Conservation (phyloP, 2,888 invertebrate species). For the Microctonus brassicae region DNA sequence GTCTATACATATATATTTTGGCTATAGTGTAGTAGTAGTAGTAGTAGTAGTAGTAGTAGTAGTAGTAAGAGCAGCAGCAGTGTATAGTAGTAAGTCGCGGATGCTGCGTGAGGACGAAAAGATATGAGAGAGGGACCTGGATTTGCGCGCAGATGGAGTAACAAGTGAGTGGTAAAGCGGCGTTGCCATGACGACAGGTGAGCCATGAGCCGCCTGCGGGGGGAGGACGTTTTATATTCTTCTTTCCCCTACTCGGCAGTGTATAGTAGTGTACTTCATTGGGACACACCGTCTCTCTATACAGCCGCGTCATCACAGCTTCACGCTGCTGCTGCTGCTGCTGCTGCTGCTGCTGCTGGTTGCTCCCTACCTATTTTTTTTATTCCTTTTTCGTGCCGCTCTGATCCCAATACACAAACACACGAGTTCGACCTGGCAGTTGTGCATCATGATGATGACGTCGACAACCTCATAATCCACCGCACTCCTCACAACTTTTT, state of each 20-base stretch:
- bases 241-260: constrained; percentile 20
- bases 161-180: constrained; percentile 69
- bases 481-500: background rate
- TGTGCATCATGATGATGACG: constrained; percentile 33
- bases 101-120: constrained; percentile 56
- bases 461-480: constrained; percentile 39
- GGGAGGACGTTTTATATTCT: constrained; percentile 26
- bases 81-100: constrained; percentile 45
- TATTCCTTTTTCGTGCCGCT: background rate
- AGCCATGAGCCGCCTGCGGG: constrained; percentile 58
- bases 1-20: background rate
- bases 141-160: constrained; percentile 68
- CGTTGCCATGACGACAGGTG: constrained; percentile 70
- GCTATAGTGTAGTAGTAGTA: background rate
- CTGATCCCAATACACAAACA: background rate
- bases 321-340: constrained; percentile 13
- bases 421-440: constrained; percentile 30
- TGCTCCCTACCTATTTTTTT: constrained; percentile 7
- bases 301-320: constrained; percentile 14
- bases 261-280: too few relatives aligned
- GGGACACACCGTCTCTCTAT: constrained; percentile 13
- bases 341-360: constrained; percentile 10
- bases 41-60: background rate
- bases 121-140: constrained; percentile 52
- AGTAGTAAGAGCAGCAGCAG: too few relatives aligned